phyloP scores from a whole-genome alignment of 30 jellyfish, hydroid and myxozoan species.

The Mastigias papua region DNA sequence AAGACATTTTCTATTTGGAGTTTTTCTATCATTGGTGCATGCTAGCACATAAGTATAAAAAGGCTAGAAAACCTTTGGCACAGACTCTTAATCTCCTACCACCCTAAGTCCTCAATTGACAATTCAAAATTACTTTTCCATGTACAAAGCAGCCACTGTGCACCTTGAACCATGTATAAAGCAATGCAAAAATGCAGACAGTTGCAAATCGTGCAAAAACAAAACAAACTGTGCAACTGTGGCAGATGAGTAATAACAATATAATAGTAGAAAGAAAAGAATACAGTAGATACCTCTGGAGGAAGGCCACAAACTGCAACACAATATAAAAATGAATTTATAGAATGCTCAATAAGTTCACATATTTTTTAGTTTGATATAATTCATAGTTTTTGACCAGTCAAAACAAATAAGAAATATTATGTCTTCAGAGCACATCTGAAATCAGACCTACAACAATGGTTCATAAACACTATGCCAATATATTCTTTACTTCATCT shows the following conservation, averaged over 20 bases:
- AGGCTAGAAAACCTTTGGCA: too few species aligned
- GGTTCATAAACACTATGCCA: background rate
- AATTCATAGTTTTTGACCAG: background rate
- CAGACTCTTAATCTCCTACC: too few species aligned
- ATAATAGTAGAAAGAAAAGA: too few species aligned
- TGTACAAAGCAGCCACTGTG: too few species aligned
- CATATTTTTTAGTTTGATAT: background rate
- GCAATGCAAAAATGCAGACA: background rate
- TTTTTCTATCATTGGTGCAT: too few species aligned
- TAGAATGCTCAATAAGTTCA: background rate
- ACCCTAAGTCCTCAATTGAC: too few species aligned
- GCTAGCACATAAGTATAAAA: too few species aligned
- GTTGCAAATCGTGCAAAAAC: too few species aligned
- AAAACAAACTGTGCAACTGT: background rate
- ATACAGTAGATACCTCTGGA: conserved; percentile 71
- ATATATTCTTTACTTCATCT: background rate
- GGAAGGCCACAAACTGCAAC: conserved; percentile 82
- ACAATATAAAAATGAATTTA: background rate
- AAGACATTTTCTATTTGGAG: too few species aligned
- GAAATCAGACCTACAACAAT: background rate
- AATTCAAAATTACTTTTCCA: too few species aligned
- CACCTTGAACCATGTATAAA: background rate
- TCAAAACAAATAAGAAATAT: too few species aligned
- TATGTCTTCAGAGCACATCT: too few species aligned
- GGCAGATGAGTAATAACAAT: background rate